Conservation (phyloP, 2,888 invertebrate species). For the Ashinkailepas kermadecensis region DNA sequence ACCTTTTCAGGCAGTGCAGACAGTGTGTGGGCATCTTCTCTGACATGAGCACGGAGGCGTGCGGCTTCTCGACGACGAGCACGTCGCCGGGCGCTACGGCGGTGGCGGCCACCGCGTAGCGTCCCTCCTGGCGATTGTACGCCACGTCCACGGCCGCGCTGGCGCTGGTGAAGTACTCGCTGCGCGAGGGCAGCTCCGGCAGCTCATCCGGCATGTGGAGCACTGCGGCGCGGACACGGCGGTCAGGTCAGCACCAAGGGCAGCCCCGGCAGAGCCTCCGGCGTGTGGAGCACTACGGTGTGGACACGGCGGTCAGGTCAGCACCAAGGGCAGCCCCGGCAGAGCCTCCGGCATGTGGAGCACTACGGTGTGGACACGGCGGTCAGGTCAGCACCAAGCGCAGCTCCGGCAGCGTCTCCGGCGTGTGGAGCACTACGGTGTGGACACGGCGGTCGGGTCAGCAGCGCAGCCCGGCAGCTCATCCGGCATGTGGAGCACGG, state of each 20-base stretch:
- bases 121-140: conserved; percentile 34
- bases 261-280: too few species aligned
- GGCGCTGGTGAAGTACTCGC: not conserved
- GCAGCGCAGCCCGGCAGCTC: too few species aligned
- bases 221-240: not conserved
- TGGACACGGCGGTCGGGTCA: too few species aligned
- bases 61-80: conserved; percentile 37
- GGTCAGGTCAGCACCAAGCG: too few species aligned
- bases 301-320: not conserved
- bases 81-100: conserved; percentile 37
- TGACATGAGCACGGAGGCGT: conserved; percentile 36
- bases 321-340: not conserved
- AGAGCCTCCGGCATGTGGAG: too few species aligned
- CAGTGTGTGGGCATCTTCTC: conserved; percentile 37
- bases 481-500: too few species aligned
- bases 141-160: conserved; percentile 27
- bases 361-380: too few species aligned
- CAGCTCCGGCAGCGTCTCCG: too few species aligned
- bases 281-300: not conserved
- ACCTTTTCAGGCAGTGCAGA: conserved; percentile 37
- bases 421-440: too few species aligned
- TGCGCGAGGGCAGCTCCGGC: not conserved
- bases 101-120: conserved; percentile 36
- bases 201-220: not conserved
- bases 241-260: not conserved